Evolutionary conservation across 2,113 vertebrate species (phyloP), one percentile per base, ranked within the genome.

Genomic region (Zootoca vivipara): DNA sequence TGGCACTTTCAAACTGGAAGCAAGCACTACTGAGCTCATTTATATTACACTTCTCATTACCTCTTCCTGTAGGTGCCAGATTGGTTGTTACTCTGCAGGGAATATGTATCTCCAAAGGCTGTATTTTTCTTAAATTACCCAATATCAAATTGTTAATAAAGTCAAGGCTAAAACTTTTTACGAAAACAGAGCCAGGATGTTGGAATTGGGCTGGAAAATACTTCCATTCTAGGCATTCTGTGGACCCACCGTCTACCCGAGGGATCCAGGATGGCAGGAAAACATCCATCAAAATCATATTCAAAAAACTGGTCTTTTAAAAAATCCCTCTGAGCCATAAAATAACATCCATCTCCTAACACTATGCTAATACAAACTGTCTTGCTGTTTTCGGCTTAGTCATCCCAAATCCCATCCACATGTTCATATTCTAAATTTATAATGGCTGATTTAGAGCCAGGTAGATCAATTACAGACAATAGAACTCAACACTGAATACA

Each of bases 11-110:
- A 92, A 95, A 94, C 89, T 24, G 24, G 85, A 93, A 93, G 89
- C n/a, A 95, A 85, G 62, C 78, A 96, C 85, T 74, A 56, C 46
- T 91, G 88, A 92, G 28, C 56, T 95, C 92, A 93, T 95, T 95
- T 95, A 92, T 93, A 92, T 90, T 93, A 92, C n/a, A 80, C 72
- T 96, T 92, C 85, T 94, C 93, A 94, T 93, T 96, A 89, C 62
- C 58, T 95, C 86, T 94, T 94, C 58, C 67, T 90, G 83, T 92
- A 92, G 72, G 78, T 91, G 81, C 75, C 92, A 94, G 82, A 91
- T 87, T 94, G 90, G 86, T 84, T 93, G 84, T 91, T 94, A 92
- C 64, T 94, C 86, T 86, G 67, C 16, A 83, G 92, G 95, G 91
- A 95, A 92, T 90, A 90, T 56, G 62, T 83, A 78, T 46, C 92